Percentiles rank a stretch among this genome's conserved stretches.
These are phyloP conservation scores for Melanchra persicariae DNA, from an alignment of 2,888 invertebrate species.

Conservation along the genomic window DNA sequence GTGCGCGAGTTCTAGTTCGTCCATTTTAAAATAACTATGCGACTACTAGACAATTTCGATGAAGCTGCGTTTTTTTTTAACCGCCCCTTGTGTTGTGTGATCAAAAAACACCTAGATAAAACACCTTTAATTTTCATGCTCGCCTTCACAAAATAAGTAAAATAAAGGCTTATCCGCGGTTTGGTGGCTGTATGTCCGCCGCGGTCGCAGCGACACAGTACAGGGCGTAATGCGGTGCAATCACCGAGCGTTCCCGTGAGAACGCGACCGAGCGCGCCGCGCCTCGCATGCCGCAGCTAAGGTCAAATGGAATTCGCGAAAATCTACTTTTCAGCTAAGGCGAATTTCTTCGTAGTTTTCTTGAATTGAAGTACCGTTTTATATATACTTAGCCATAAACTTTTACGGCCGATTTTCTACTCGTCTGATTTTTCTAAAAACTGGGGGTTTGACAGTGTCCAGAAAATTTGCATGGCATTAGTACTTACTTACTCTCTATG, in stretches of 20 bases:
- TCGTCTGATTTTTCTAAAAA: no score
- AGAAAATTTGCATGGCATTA: not conserved
- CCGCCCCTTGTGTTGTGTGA: no score
- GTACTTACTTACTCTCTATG: not conserved
- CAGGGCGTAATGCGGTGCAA: conserved; percentile 86
- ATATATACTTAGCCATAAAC: not conserved
- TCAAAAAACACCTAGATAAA: no score
- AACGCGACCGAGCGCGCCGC: conserved; percentile 79
- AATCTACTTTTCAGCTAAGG: conserved; percentile 45
- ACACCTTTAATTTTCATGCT: not conserved
- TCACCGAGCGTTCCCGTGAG: conserved; percentile 89
- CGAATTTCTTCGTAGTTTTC: not conserved
- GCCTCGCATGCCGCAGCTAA: conserved; percentile 77
- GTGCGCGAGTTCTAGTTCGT: no score
- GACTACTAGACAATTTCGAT: no score
- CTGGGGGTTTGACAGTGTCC: not conserved
- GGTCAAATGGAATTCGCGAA: conserved; percentile 75
- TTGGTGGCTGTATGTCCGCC: conserved; percentile 70
- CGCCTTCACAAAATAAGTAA: conserved; percentile 3
- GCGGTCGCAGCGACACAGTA: conserved; percentile 80
- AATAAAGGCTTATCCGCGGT: conserved; percentile 68
- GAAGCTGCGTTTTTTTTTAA: no score
- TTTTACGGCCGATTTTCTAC: no score
- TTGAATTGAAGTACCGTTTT: no score
- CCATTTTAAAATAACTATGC: no score